A percentile compares a stretch with the other conserved stretches of the same genome.
These are phyloP conservation scores for Echinarachnius parma DNA, from an alignment of 53 echinoderm and acorn worm genomes.

Conservation along the genomic window DNA sequence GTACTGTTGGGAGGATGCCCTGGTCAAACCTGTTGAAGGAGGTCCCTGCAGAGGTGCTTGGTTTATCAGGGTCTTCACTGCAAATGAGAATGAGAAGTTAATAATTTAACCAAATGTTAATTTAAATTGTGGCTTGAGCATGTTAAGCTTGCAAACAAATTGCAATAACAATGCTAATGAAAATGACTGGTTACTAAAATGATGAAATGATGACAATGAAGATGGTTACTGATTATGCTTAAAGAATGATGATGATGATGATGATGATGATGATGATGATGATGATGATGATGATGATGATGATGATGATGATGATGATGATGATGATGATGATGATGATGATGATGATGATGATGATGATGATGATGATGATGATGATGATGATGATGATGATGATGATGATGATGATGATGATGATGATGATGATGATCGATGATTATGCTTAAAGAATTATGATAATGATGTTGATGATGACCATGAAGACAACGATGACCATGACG, in stretches of 20 bases:
- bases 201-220: no score
- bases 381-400: slow-evolving; percentile 8
- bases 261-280: slow-evolving; percentile 12
- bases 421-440: background rate
- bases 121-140: no score
- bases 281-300: slow-evolving; percentile 15
- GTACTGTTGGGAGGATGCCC: slow-evolving; percentile 62
- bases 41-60: slow-evolving; percentile 59
- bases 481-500: no score
- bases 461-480: no score
- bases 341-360: slow-evolving; percentile 15
- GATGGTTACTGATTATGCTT: no score
- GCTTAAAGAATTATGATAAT: no score
- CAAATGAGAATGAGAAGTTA: background rate
- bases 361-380: slow-evolving; percentile 5
- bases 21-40: slow-evolving; percentile 56
- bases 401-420: background rate
- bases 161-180: no score
- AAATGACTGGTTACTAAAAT: no score
- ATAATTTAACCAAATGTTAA: no score
- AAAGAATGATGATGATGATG: slow-evolving; percentile 2
- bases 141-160: no score
- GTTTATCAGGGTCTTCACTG: slow-evolving; percentile 4
- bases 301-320: slow-evolving; percentile 1
- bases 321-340: background rate